Conservation (phyloP, 2,113 vertebrate species). For the Pelodiscus sinensis region DNA sequence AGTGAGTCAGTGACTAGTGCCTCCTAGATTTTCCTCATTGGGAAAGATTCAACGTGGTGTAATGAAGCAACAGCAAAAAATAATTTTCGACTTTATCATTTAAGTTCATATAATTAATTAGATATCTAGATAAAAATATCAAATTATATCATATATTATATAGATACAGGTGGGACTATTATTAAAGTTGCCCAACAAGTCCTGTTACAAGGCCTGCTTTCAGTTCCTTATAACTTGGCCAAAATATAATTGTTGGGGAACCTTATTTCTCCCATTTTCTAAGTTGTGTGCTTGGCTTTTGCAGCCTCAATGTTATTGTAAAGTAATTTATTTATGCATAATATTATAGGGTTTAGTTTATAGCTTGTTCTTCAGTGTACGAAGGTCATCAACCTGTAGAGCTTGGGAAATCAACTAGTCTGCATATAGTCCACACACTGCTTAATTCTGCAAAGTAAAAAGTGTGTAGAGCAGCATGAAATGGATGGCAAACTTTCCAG, state of each 20-base stretch:
- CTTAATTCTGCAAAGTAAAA: not conserved
- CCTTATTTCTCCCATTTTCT: not conserved
- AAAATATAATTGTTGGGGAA: not conserved
- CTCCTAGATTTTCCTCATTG: constrained; percentile 77
- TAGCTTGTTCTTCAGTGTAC: not conserved
- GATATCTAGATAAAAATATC: constrained; percentile 71
- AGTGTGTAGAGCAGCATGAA: not conserved
- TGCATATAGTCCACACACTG: not conserved
- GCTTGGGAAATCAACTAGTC: not conserved
- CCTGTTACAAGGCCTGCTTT: not conserved
- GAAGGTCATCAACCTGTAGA: not conserved
- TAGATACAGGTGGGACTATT: not conserved
- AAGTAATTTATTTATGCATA: not conserved
- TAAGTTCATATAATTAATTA: constrained; percentile 75
- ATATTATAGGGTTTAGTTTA: not conserved
- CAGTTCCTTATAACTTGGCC: not conserved
- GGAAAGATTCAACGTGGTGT: constrained; percentile 70
- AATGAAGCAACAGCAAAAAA: constrained; percentile 66
- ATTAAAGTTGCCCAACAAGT: not conserved
- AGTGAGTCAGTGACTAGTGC: constrained; percentile 80
- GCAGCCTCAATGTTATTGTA: not conserved
- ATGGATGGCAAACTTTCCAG: not conserved
- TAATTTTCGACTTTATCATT: constrained; percentile 65
- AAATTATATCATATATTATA: not conserved
- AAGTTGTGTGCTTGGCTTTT: constrained; percentile 10